Evolutionary conservation across 2,888 invertebrate genomes (phyloP).

Genomic region (Dastarcus helophoroides): DNA sequence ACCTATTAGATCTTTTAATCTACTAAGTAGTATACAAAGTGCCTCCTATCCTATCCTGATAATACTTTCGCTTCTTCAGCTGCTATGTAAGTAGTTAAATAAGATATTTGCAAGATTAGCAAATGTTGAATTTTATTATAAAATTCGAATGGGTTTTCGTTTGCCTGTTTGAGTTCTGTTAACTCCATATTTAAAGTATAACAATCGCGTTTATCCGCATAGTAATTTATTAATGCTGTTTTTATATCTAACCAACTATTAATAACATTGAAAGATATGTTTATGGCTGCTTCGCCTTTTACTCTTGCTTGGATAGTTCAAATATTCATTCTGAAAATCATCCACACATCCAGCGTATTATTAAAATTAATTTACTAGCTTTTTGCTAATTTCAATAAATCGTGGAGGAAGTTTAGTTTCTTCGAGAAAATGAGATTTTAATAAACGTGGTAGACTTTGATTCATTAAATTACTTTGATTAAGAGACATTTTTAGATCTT

Average conservation of each 20-base stretch:
- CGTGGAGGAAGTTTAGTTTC: slow-evolving; percentile 1
- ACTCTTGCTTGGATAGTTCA: slow-evolving; percentile 11
- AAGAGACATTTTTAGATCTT: not conserved
- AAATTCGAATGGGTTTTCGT: slow-evolving; percentile 13
- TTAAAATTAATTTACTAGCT: slow-evolving; percentile 6
- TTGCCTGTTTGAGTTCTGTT: too few species aligned
- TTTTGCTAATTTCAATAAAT: slow-evolving; percentile 7
- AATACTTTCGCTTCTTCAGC: too few species aligned
- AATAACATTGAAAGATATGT: slow-evolving; percentile 9
- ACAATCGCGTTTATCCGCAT: slow-evolving; percentile 12
- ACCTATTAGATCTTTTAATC: too few species aligned
- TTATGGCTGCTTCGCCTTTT: slow-evolving; percentile 12
- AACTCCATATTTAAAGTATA: slow-evolving; percentile 13
- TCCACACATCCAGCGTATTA: not conserved
- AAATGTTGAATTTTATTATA: slow-evolving; percentile 11
- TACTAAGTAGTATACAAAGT: too few species aligned
- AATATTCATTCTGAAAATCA: slow-evolving; percentile 8
- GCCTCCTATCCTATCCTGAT: too few species aligned
- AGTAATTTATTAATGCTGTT: slow-evolving; percentile 11
- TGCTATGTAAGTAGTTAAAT: too few species aligned
- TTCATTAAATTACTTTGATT: not conserved
- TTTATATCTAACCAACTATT: slow-evolving; percentile 12
- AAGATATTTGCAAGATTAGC: slow-evolving; percentile 8
- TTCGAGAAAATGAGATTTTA: slow-evolving; percentile 4
- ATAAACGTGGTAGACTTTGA: slow-evolving; percentile 3